Conservation (phyloP, 2,113 vertebrate species). For the Phrynocephalus versicolor region DNA sequence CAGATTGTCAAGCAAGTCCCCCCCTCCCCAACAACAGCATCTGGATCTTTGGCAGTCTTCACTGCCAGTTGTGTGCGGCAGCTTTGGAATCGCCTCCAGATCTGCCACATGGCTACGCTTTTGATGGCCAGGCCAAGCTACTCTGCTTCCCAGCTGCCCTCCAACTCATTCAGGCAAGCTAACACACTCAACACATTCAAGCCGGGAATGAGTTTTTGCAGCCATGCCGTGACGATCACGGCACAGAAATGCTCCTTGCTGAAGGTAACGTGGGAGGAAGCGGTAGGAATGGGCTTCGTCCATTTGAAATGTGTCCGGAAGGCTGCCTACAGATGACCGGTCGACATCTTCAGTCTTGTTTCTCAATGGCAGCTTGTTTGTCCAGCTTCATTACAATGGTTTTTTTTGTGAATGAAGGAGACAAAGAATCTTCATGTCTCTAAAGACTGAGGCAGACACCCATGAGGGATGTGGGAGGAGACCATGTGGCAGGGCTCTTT, state of each 20-base stretch:
- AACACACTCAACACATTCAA: constrained; percentile 25
- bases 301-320: constrained; percentile 44
- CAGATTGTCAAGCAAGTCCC: constrained; percentile 79
- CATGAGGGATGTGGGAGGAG: constrained; percentile 62
- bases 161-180: constrained; percentile 29
- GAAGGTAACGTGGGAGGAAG: constrained; percentile 7
- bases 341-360: background rate
- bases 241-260: background rate
- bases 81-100: constrained; percentile 63
- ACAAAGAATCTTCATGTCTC: constrained; percentile 64
- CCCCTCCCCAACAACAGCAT: constrained; percentile 73
- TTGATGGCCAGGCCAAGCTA: constrained; percentile 57
- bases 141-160: constrained; percentile 62
- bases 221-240: constrained; percentile 2
- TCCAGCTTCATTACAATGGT: constrained; percentile 45
- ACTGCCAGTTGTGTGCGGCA: constrained; percentile 10
- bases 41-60: constrained; percentile 71
- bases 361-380: constrained; percentile 40
- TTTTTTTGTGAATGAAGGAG: constrained; percentile 56
- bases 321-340: constrained; percentile 33
- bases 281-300: constrained; percentile 30
- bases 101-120: constrained; percentile 69
- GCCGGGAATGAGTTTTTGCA: constrained; percentile 13
- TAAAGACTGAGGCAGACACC: constrained; percentile 49
- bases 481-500: constrained; percentile 60